Base-by-base conservation (phyloP, 2,113 vertebrate species). In the Actenoides lindsayi region DNA sequence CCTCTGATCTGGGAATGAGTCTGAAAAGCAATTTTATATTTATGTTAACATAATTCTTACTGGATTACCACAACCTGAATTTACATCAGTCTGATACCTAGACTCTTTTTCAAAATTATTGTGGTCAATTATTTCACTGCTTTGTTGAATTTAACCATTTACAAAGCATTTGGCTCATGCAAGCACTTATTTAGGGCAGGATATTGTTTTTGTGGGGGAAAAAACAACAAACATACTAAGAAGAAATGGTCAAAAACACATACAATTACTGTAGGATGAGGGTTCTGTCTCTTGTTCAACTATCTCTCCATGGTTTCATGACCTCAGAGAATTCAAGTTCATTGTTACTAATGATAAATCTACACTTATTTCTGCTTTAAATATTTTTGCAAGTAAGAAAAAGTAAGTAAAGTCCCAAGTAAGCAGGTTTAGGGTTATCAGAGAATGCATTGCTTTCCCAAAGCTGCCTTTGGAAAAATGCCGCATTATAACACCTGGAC, bases 111-210 rank as follows among this genome's bases (percentile, higher is more conserved):
- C 75, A 85, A 87, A 89, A 81, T 62, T 0, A 79, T 37, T 50
- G 23, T 31, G 85, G 53, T n/a, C 14, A 44, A 44, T 84, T 93
- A 70, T 83, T 91, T 79, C 37, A 37, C 75, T 93, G 42, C 28
- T 76, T 70, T 96, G 79, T 83, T 83, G 71, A 57, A 46, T 92
- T 93, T 92, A 54, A 81, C 54, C 41, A 80, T 86, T 91, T 88
- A 65, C 67, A 90, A 92, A 67, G 12, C 71, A 74, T 70, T 88
- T 95, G 92, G 82, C 75, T 67, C 30, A 84, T 6, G 3, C 5
- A 94, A 87, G 16, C 23, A n/a, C 25, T 91, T 86, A 87, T 92
- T 81, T 93, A 54, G 33, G 67, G 50, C 33, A 31, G 28, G 14
- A 86, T 13, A 41, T 10, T 59, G 8, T n/a, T 79, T 90, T 57